A percentile compares a stretch with the other conserved stretches of the same genome.
Conservation (phyloP, 2,888 invertebrate species). For the Scaptomyza cyrtandrae region DNA sequence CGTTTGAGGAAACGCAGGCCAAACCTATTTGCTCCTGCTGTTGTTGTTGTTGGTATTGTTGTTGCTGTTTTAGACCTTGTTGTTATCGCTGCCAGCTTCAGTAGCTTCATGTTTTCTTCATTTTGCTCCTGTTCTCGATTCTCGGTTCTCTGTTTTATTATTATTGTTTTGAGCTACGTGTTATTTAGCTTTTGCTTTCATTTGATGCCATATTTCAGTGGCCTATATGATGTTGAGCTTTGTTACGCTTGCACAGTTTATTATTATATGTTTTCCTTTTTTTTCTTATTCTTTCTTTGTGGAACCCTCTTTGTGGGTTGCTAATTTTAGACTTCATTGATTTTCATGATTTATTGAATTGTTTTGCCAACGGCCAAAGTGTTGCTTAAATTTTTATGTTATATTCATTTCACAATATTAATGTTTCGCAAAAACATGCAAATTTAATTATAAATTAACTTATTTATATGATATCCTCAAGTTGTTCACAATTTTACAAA, state of each 20-base stretch:
- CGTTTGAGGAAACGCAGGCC: slow-evolving; percentile 64
- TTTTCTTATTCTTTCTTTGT: slow-evolving; percentile 16
- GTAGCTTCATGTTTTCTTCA: slow-evolving; percentile 16
- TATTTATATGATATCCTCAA: neutral
- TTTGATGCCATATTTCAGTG: slow-evolving; percentile 64
- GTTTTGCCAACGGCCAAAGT: slow-evolving; percentile 12
- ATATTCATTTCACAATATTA: neutral
- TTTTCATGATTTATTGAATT: slow-evolving; percentile 68
- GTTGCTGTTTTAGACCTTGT: slow-evolving; percentile 17
- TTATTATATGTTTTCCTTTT: slow-evolving; percentile 67
- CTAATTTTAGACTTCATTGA: slow-evolving; percentile 78
- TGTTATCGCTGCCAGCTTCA: slow-evolving; percentile 39
- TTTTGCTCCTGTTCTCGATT: slow-evolving; percentile 1
- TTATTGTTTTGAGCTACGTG: slow-evolving; percentile 67
- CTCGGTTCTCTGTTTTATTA: slow-evolving; percentile 58
- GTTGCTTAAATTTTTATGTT: slow-evolving; percentile 28
- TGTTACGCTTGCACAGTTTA: slow-evolving; percentile 70
- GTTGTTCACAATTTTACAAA: neutral
- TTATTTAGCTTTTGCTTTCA: slow-evolving; percentile 67
- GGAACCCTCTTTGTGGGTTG: slow-evolving; percentile 28
- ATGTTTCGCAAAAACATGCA: neutral
- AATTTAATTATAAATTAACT: neutral
- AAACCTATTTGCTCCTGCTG: slow-evolving; percentile 24
- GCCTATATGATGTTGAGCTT: slow-evolving; percentile 57
- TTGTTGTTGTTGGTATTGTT: no score